Evolutionary conservation across 1,140 invertebrate species (phyloP).

Genomic region (Lerema accius): DNA sequence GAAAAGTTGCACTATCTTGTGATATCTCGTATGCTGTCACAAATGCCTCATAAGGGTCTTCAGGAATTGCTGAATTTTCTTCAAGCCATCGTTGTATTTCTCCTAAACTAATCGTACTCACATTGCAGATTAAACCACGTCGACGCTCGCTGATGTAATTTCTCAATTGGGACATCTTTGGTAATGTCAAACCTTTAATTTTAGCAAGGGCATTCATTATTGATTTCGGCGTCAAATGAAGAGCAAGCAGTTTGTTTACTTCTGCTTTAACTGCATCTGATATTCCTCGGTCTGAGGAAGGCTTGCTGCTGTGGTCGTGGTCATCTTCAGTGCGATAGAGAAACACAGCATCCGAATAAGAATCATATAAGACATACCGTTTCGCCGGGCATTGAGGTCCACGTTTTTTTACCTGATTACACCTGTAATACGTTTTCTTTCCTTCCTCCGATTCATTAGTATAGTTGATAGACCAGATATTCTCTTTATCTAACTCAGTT

Average conservation of each 20-base stretch:
- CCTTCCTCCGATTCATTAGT: too few relatives aligned
- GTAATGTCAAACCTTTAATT: neutral
- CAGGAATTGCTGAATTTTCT: too few relatives aligned
- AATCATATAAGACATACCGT: constrained; percentile 24
- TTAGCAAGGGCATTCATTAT: constrained; percentile 27
- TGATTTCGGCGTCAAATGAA: too few relatives aligned
- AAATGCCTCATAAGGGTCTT: too few relatives aligned
- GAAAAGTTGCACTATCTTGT: constrained; percentile 24
- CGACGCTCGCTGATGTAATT: constrained; percentile 36
- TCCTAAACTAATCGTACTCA: constrained; percentile 30
- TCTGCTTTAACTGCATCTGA: constrained; percentile 19
- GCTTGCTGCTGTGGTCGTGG: too few relatives aligned
- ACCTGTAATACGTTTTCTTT: constrained; percentile 25
- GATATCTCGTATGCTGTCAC: too few relatives aligned
- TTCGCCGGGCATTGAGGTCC: constrained; percentile 21
- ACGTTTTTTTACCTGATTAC: constrained; percentile 16
- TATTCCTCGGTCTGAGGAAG: too few relatives aligned
- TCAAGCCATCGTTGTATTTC: too few relatives aligned
- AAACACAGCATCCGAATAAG: too few relatives aligned
- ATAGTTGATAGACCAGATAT: too few relatives aligned
- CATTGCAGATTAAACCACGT: constrained; percentile 9
- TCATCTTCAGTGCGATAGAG: too few relatives aligned
- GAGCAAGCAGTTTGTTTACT: constrained; percentile 36
- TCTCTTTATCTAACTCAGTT: too few relatives aligned
- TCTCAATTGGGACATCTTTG: constrained; percentile 34